Evolutionary conservation across 2,113 vertebrate genomes (phyloP).

Genomic region (Pseudolaguvia tuberculata): DNA sequence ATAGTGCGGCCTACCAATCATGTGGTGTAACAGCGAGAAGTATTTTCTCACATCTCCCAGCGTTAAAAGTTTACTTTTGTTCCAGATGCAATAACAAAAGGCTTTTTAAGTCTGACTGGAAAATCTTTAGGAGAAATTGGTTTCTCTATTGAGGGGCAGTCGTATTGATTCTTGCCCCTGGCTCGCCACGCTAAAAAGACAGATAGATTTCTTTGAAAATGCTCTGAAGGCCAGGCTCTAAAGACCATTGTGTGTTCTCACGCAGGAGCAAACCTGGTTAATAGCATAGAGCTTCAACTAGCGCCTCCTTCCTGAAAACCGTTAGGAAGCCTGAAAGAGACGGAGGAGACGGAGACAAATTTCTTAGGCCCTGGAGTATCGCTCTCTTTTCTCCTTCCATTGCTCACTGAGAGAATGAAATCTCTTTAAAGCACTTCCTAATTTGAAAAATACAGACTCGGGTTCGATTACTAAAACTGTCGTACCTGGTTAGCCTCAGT

Average conservation of each 20-base stretch:
- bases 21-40: slow-evolving; percentile 7
- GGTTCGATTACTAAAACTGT: slow-evolving; percentile 43
- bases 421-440: slow-evolving; percentile 41
- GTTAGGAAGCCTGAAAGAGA: slow-evolving; percentile 52
- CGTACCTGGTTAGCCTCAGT: slow-evolving; percentile 27
- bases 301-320: slow-evolving; percentile 57
- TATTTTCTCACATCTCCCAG: slow-evolving; percentile 48
- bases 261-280: slow-evolving; percentile 65
- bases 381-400: slow-evolving; percentile 6
- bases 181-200: slow-evolving; percentile 67
- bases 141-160: slow-evolving; percentile 66
- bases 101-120: slow-evolving; percentile 72
- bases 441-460: slow-evolving; percentile 32
- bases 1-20: background rate
- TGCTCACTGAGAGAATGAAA: slow-evolving; percentile 30
- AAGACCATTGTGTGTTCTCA: slow-evolving; percentile 65
- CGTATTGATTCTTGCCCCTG: slow-evolving; percentile 70
- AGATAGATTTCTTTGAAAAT: slow-evolving; percentile 75
- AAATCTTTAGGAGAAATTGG: slow-evolving; percentile 77
- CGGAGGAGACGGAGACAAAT: slow-evolving; percentile 59
- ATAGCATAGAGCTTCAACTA: slow-evolving; percentile 60
- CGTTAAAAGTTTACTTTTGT: slow-evolving; percentile 70
- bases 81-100: slow-evolving; percentile 72
- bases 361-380: slow-evolving; percentile 39
- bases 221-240: slow-evolving; percentile 66